These are phyloP conservation scores for Malachius bipustulatus DNA, from an alignment of 2,888 invertebrate species.

Conservation along the genomic window DNA sequence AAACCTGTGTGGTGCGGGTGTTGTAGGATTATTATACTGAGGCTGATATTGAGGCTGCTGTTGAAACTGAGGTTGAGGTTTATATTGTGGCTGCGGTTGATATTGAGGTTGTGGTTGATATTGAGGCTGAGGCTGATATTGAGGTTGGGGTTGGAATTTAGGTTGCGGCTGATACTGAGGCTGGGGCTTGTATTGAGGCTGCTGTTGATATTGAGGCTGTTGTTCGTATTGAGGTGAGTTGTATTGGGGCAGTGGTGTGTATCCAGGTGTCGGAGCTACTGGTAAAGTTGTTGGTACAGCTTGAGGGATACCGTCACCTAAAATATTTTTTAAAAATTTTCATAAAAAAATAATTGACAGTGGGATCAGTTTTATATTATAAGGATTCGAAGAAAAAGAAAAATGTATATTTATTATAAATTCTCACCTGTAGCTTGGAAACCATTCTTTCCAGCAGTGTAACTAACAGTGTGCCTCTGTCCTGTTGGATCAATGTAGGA, in stretches of 20 bases:
- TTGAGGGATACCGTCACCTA: conserved; percentile 53
- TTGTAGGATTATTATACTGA: conserved; percentile 40
- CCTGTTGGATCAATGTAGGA: conserved; percentile 78
- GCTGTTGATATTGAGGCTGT: conserved; percentile 41
- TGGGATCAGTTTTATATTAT: too few species aligned
- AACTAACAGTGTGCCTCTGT: conserved; percentile 66
- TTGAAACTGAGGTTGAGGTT: conserved; percentile 28
- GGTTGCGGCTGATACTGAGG: conserved; percentile 36
- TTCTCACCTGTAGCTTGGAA: conserved; percentile 69
- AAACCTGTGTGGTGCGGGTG: conserved; percentile 61
- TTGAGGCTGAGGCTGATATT: conserved; percentile 37
- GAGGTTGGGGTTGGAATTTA: conserved; percentile 38
- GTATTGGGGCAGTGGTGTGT: conserved; percentile 41
- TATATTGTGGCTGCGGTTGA: conserved; percentile 38
- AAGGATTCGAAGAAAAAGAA: too few species aligned
- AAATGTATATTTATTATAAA: too few species aligned
- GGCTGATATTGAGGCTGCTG: too few species aligned
- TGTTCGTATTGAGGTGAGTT: conserved; percentile 38
- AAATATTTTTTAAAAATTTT: too few species aligned
- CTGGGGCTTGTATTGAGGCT: conserved; percentile 33
- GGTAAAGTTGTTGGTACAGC: conserved; percentile 37
- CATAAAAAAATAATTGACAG: too few species aligned
- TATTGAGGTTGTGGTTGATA: conserved; percentile 38
- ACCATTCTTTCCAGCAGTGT: conserved; percentile 77
- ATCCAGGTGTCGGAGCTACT: conserved; percentile 47